A percentile compares a stretch with the other conserved stretches of the same genome.
These are phyloP conservation scores for Felis catus DNA, from an alignment of 2,113 vertebrate genomes.

Conservation along the genomic window F.catus_Fca126_mat1.0 CM031419.1:10028001-10028500, in stretches of 20 bases:
- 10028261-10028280: too few relatives aligned
- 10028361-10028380: too few relatives aligned
- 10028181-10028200: not conserved
- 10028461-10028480: too few relatives aligned
- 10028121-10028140: not conserved
- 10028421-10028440: too few relatives aligned
- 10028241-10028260: not conserved
- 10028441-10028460: too few relatives aligned
- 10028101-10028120: not conserved
- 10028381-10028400: too few relatives aligned
- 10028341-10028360: not conserved
- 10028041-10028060: not conserved
- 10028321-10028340: not conserved
- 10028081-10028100: accelerated
- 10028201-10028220: not conserved
- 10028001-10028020: not conserved
- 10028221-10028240: not conserved
- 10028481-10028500: too few relatives aligned
- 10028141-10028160: not conserved
- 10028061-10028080: accelerated
- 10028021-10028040: not conserved
- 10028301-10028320: not conserved
- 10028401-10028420: too few relatives aligned
- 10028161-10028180: not conserved
- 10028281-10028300: not conserved